Base-by-base conservation (phyloP, 2,113 vertebrate genomes). In the Peromyscus polionotus region DNA sequence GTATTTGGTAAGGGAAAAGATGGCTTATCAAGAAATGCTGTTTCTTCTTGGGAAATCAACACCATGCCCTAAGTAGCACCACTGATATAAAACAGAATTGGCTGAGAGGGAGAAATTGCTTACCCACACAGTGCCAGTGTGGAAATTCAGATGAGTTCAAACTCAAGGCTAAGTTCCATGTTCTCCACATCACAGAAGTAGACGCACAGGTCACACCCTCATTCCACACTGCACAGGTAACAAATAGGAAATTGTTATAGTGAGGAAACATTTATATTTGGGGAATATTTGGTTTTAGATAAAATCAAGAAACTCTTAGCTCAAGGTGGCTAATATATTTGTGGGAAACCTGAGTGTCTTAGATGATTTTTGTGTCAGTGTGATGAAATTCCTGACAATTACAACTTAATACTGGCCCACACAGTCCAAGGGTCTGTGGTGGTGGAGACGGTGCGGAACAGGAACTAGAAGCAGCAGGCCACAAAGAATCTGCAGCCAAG, bases 1-100 rank as follows among this genome's bases (percentile, higher is more conserved):
- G 3, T 67, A 80, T 67, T 93, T 89, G 9, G 72, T 54, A 67
- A 51, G 28, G 36, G 48, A 90, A 86, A 67, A 42, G 42, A 59
- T 12, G 75, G 54, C 48, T 93, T 94, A 93, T 93, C 72, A 94
- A 93, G 28, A 94, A 95, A 89, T 39, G 7, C 14, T 83, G 2
- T 67, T 93, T 93, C 73, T 81, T 83, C 19, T 42, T 73, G 16
- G 33, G 33, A 91, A 94, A 91, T 93, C 93, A 76, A 42, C 39
- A 86, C 48, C 54, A 51, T 61, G 5, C 26, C 7, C 79, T 94
- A 90, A 86, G 77, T 14, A 70, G 54, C 28, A 48, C 33, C 24
- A 42, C 28, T 88, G n/a, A 70, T 70, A 94, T 68, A 61, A 95
- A 81, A 33, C 83, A 80, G 48, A 97, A 91, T 73, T 95, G 91